Evolutionary conservation across 2,113 vertebrate species (phyloP).

Genomic region (Scomber japonicus): DNA sequence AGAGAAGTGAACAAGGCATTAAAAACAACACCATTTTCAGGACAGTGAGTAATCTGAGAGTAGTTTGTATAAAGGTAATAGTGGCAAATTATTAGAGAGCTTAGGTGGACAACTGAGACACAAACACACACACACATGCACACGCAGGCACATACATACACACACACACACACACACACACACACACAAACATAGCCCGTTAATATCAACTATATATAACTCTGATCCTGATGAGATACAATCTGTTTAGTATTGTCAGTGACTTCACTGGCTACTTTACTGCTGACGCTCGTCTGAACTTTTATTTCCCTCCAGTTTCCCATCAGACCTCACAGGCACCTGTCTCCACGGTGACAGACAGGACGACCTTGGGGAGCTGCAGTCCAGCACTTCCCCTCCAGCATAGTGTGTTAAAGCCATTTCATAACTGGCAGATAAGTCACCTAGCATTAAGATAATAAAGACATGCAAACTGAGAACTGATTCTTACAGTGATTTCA

Average conservation of each 20-base stretch:
- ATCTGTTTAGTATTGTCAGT: constrained; percentile 20
- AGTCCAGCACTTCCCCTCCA: not conserved
- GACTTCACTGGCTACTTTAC: constrained; percentile 42
- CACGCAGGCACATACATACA: not conserved
- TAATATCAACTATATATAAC: constrained; percentile 65
- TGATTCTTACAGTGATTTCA: too few species aligned
- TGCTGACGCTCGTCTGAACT: constrained; percentile 47
- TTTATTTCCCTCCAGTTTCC: constrained; percentile 61
- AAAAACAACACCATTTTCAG: not conserved
- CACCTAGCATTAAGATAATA: not conserved
- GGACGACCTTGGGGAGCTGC: constrained; percentile 52
- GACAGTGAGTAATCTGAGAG: constrained; percentile 1
- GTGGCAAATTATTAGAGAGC: constrained; percentile 6
- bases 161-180: not conserved
- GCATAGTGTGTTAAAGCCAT: not conserved
- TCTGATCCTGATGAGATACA: constrained; percentile 53
- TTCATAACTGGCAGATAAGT: constrained; percentile 14
- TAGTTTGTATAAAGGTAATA: constrained; percentile 3
- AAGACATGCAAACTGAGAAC: not conserved
- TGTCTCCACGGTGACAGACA: constrained; percentile 77
- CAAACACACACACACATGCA: not conserved
- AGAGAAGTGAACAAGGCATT: not conserved
- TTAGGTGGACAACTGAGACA: not conserved
- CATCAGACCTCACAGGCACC: constrained; percentile 61
- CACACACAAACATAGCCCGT: not conserved